Evolutionary conservation across 64 coral and sea anemone genomes (phyloP).

Genomic region (Trachythela sp.): DNA sequence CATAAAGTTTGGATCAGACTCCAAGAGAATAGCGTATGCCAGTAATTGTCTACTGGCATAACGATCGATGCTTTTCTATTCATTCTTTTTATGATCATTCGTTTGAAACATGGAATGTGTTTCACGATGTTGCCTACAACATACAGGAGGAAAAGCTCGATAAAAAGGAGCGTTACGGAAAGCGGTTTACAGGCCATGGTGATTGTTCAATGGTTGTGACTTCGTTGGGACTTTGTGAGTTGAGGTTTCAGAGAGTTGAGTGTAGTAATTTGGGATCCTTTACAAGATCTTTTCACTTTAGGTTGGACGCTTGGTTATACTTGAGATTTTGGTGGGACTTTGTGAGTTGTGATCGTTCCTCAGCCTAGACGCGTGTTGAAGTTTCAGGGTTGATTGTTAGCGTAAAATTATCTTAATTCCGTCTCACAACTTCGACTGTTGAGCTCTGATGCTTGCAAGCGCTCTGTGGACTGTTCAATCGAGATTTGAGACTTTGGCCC

Average conservation of each 20-base stretch:
- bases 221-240: not conserved
- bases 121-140: not conserved
- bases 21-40: conserved; percentile 59
- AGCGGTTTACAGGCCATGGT: not conserved
- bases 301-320: too few species aligned
- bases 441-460: too few species aligned
- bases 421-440: too few species aligned
- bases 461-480: too few species aligned
- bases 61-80: conserved; percentile 44
- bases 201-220: not conserved
- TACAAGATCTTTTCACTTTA: too few species aligned
- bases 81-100: conserved; percentile 34
- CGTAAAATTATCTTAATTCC: too few species aligned
- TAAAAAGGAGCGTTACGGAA: not conserved
- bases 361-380: too few species aligned
- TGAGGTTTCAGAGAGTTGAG: not conserved
- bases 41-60: conserved; percentile 53
- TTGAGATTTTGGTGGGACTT: too few species aligned
- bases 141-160: not conserved
- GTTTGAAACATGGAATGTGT: not conserved
- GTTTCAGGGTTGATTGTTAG: too few species aligned
- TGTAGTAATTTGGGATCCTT: too few species aligned
- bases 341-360: too few species aligned
- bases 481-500: too few species aligned
- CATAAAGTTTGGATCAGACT: conserved; percentile 46